Evolutionary conservation across 2,888 invertebrate genomes (phyloP), one percentile per base, ranked within the genome.

Genomic region (Drosophila falleni): DNA sequence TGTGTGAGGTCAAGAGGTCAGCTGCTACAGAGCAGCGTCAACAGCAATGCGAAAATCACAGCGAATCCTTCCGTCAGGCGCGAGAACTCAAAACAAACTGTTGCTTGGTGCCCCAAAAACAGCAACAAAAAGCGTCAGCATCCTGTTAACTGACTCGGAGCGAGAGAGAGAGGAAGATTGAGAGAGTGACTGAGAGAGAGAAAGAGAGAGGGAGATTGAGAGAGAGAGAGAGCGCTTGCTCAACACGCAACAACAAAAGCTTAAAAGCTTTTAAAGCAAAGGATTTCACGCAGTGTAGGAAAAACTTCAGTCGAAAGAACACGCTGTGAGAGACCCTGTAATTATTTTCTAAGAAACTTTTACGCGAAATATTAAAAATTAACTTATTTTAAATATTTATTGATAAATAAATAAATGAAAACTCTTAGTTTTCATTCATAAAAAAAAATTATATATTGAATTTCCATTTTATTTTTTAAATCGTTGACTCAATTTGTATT

Each of bases 11-110:
- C 49, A 31, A 49, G 53, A 58, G 63, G 53, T 56, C 54, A 67
- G 33, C 44, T 31, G 44, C 42, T 15, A 16, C 23, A 31, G 5
- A 58, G 37, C 55, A 26, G 54, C 31, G 26, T 26, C 5, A 23
- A 26, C 42, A 53, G 37, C 33, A 47, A 47, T 13, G 54, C 51
- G 42, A 15, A 33, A 29, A 33, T 31, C 41, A 6, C 46, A 49
- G 39, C 71, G 67, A 75, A 69, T 80, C 79, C 89, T 79, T 77
- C 74, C 81, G 77, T 64, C 65, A 16, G 49, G 59, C 60, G 79
- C 83, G 78, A 90, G 83, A 55, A 69, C 77, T 58, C 76, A 71
- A 74, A 89, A 85, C 89, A 90, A 89, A 89, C 90, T 90, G 90
- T 90, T 90, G 90, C 90, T 89, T 70, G 37, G 49, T 15, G 9